Evolutionary conservation across 2,113 vertebrate species (phyloP), one percentile per base, ranked within the genome.

Genomic region (Phyllostomus hastatus): DNA sequence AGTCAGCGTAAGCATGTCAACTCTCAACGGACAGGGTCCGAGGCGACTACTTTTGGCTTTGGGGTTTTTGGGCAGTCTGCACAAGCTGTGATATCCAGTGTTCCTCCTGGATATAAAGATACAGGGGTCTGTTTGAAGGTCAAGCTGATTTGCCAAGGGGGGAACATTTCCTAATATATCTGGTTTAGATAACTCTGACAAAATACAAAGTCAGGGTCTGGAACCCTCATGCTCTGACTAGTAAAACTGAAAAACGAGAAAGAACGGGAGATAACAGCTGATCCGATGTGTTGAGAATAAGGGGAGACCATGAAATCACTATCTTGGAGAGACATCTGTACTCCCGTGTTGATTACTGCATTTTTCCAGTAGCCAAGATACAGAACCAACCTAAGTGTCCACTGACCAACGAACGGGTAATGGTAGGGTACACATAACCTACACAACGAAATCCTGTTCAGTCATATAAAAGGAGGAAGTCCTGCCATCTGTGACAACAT

Each of bases 341-440:
- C 38, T 59, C 50, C 72, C 33, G 9, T 28, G 35, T 54, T 86
- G 31, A 80, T 79, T 33, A 48, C 48, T 48, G 22, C 38, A 48
- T 70, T 78, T 93, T 69, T 70, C 91, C 43, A 91, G 50, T 35
- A 86, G 72, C 81, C 50, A 61, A 79, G 72, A 41, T 70, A 70
- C 3, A 64, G n/a, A 85, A 86, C n/a, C 50, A 35, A 70, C 50
- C 43, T n/a, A 15, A 28, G 24, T 67, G 35, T n/a, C 28, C 35
- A 33, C 2, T 69, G 48, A 57, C 15, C 33, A 46, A 61, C 31
- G n/a, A n/a, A 79, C 14, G n/a, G 69, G 57, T 84, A 78, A 52
- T 43, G 20, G 17, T 0, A 4, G 35, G 28, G 15, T 26, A 3
- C 20, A 8, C 57, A 33, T 20, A 52, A 22, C 48, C n/a, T 57